Evolutionary conservation across 2,797 vertebrate genomes (phyloP), one percentile per base, ranked within the genome.

Genomic region (Carapus acus): DNA sequence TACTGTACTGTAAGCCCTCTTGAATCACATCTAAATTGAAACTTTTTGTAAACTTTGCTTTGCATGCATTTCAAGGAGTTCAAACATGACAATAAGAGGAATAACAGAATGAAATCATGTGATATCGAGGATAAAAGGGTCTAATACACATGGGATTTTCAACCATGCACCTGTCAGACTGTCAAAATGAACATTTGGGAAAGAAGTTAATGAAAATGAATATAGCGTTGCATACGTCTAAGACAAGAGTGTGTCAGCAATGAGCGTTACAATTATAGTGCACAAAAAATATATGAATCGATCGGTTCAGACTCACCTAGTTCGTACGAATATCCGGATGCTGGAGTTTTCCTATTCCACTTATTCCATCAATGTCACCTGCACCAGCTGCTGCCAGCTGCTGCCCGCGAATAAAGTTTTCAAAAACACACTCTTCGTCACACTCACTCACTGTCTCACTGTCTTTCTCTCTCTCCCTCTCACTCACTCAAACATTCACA

Each of bases 321-420:
- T 83, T 77, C 55, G 70, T 58, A 64, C 49, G 77, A 77, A 72
- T 71, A 73, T 85, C 82, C 79, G 9, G 57, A 55, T 38, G 60
- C 41, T 62, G 42, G 34, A 48, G 54, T 5, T 18, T 19, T 19
- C n/a, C 23, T 12, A 65, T 65, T 53, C 78, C 59, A 62, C 76
- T 76, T 74, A 85, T 73, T 85, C 81, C 84, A 59, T 63, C 47
- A 65, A 67, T 46, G 67, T 72, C 55, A 70, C 59, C 49, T 65
- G 64, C 54, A 59, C 51, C 74, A 69, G 71, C 74, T 70, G 67
- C 65, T 69, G 54, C 58, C 53, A 59, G 63, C 38, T 33, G 31
- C 31, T 2, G 31, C 14, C 31, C 6, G 31, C 31, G 8, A 33
- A 33, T 13, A 33, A 8, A 33, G 14, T 1, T 12, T 16, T 36